A percentile compares a stretch with the other conserved stretches of the same genome.
These are phyloP conservation scores for Caenorhabditis inopinata DNA, from an alignment of 1,140 invertebrate species.

Conservation along the genomic window DNA sequence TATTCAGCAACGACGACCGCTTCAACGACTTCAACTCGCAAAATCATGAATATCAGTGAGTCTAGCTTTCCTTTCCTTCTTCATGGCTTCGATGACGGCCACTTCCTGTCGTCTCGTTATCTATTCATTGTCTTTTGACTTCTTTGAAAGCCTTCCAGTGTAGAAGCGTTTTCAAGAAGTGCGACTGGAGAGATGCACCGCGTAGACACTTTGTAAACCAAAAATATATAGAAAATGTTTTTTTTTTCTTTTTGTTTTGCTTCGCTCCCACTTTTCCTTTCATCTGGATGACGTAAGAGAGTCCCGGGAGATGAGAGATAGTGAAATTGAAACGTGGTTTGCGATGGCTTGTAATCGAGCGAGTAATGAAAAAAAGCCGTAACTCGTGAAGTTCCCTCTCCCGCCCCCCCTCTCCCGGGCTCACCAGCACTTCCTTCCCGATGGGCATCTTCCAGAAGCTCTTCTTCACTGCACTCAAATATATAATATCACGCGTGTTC, in stretches of 20 bases:
- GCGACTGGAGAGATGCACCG: background rate
- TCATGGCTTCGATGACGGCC: background rate
- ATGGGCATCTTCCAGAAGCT: no score
- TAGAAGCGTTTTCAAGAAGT: background rate
- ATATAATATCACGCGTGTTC: background rate
- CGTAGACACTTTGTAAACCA: background rate
- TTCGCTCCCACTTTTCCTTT: background rate
- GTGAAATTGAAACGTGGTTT: constrained; percentile 4
- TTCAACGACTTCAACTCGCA: constrained; percentile 18
- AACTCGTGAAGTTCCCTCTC: background rate
- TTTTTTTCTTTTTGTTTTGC: background rate
- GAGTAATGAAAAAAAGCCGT: background rate
- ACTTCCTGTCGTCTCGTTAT: constrained; percentile 12
- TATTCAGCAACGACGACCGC: background rate
- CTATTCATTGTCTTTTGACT: constrained; percentile 24
- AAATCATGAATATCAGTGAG: constrained; percentile 33
- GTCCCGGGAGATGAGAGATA: background rate
- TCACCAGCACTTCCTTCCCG: background rate
- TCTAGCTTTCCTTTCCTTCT: background rate
- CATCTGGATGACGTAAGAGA: background rate
- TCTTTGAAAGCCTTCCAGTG: background rate
- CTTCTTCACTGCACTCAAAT: no score
- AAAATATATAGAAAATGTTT: background rate
- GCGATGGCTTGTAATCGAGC: background rate
- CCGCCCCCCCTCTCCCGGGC: background rate